Evolutionary conservation across 2,888 invertebrate genomes (phyloP), one percentile per base, ranked within the genome.

Genomic region (Didymodactylos carnosus): DNA sequence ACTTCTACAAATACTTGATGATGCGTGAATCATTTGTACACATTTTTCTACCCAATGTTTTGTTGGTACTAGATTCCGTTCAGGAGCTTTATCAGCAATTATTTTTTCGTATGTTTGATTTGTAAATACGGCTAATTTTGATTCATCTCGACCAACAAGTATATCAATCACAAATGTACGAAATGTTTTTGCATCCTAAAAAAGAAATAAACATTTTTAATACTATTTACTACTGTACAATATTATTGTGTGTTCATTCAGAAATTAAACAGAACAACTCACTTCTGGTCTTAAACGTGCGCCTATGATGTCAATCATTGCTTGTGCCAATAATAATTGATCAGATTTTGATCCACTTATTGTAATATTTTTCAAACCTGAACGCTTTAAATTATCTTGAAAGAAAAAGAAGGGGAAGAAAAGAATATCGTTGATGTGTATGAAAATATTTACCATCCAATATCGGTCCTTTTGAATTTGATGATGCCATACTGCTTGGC

Each of bases 41-140:
- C 81, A 81, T 76, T 82, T 81, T 46, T 79, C 78, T 7, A 82
- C 77, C 82, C 82, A 83, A 6, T 80, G 79, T 75, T 82, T 81
- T 76, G 81, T 81, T 0, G 82, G 78, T 16, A 82, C 77, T 19
- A 80, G 77, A 16, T 80, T 80, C 39, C 77, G 76, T 19, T 77
- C 76, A 11, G 81, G 80, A 71, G 80, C 76, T 40, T 69, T 74
- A 27, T 72, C 71, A 27, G 53, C 62, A 3, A 74, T 72, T 13
- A 71, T 74, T 71, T 72, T 71, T 19, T 74, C 74, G 25, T 71
- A 53, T 10, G 62, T 27, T 25, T 10, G 7, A 19, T 35, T 23
- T 11, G 39, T 25, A 11, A 62, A 39, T 13, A 25, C 2, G 1
- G 73, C 11, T 39, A 73, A n/a, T 70, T 74, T 74, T 6, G 62